Conservation (phyloP, 2,797 vertebrate species). For the Galagoides demidoff region DNA sequence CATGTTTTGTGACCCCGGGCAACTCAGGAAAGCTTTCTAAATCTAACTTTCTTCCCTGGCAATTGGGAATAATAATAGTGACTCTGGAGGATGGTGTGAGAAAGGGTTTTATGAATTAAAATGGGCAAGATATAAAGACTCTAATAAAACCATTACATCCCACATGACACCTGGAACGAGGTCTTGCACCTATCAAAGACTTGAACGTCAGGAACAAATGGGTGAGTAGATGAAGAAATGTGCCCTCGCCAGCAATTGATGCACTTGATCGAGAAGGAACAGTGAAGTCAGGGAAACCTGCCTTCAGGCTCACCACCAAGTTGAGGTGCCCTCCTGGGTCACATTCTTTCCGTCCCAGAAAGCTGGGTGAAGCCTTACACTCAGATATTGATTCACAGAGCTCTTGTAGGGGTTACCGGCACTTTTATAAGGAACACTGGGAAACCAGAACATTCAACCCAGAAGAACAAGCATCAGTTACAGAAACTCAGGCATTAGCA, state of each 20-base stretch:
- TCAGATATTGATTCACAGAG: neutral
- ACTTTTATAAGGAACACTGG: neutral
- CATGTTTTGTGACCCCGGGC: neutral
- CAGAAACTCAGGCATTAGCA: neutral
- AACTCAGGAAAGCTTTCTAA: neutral
- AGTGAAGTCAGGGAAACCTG: neutral
- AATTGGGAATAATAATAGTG: neutral
- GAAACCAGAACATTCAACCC: neutral
- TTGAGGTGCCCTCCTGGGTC: no score
- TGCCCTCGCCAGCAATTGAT: neutral
- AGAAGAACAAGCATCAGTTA: neutral
- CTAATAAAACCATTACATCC: neutral
- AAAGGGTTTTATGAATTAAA: slow-evolving; percentile 22
- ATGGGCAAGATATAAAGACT: neutral
- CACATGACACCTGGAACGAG: neutral
- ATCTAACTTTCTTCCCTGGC: neutral
- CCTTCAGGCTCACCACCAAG: neutral
- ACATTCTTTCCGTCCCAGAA: neutral
- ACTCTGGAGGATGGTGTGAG: neutral
- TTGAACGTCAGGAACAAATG: neutral
- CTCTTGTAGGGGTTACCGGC: neutral
- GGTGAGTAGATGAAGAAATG: neutral
- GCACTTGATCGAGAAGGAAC: neutral
- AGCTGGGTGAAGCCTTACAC: neutral
- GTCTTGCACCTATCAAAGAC: neutral